phyloP scores from a whole-genome alignment of 2,113 vertebrate genomes.

The Gnathonemus echidnorhynchus region DNA sequence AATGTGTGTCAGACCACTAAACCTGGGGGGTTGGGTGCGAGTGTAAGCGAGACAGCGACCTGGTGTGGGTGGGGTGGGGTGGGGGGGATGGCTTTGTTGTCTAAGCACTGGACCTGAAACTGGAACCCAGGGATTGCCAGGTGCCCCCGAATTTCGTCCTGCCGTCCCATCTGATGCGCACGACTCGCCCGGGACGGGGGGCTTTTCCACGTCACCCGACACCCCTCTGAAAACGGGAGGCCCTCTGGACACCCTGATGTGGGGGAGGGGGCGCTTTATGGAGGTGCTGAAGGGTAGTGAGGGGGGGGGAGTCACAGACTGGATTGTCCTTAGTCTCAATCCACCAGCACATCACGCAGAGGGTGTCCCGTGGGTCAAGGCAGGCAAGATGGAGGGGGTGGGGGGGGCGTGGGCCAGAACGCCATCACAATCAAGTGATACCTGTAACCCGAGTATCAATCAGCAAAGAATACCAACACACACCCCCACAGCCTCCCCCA shows the following conservation, averaged over 20 bases:
- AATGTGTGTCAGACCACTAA: not conserved
- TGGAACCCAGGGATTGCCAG: constrained; percentile 39
- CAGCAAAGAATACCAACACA: not conserved
- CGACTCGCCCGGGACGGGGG: constrained; percentile 1
- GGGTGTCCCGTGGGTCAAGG: not conserved
- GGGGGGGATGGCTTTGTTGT: constrained; percentile 32
- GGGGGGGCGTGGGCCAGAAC: not conserved
- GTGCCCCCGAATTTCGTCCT: constrained; percentile 30
- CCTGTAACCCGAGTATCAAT: not conserved
- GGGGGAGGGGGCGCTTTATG: constrained; percentile 10
- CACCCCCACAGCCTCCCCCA: not conserved
- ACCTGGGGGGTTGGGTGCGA: not conserved
- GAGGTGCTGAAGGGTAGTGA: constrained; percentile 22
- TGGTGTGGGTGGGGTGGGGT: not conserved
- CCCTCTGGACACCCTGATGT: constrained; percentile 19
- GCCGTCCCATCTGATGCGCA: constrained; percentile 29
- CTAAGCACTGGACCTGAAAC: constrained; percentile 44
- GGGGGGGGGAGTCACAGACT: not conserved
- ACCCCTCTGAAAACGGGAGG: constrained; percentile 38
- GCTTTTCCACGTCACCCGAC: constrained; percentile 44
- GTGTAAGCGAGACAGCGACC: not conserved
- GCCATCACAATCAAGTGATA: not conserved
- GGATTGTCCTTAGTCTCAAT: not conserved
- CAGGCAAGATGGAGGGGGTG: not conserved
- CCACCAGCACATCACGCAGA: not conserved